Base-by-base conservation (phyloP, 2,888 invertebrate species). In the Hedychridium roseum region DNA sequence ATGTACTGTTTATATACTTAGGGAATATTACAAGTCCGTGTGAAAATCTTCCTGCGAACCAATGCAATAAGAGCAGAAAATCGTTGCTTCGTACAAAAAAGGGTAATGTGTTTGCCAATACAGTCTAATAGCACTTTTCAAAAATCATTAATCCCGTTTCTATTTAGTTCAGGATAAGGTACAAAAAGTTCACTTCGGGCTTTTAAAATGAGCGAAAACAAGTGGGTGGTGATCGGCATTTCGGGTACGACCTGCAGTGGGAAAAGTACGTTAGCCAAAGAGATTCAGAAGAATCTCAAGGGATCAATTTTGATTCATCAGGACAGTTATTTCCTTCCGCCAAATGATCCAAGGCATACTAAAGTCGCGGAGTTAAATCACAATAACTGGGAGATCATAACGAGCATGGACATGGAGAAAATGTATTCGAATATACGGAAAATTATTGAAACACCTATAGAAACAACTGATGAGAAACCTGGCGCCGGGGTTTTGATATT, bases 181-280 rank as follows among this genome's bases (percentile, higher is more conserved):
- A n/a, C n/a, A n/a, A n/a, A n/a, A n/a, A n/a, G n/a, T n/a, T n/a
- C n/a, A n/a, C n/a, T n/a, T n/a, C n/a, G n/a, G n/a, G n/a, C n/a
- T 35, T 31, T 21, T 15, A 42, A 50, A 41, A 65, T 63, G 65
- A 50, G 40, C 52, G 84, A 68, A 74, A 84, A 64, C 68, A 83
- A 79, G 54, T 85, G 84, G 84, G 61, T 85, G 27, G 79, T 88
- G 40, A 79, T 89, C 48, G 92, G 91, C 4, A 84, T 93, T 56
- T 87, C 89, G 27, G 91, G 94, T 1, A 89, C 89, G 1, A 93
- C 93, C 0, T 91, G 91, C 68, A 89, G 91, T 14, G 94, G 94
- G 0, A 94, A 94, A 80, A 90, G 91, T 0, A 88, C 90, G 0
- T 71, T 92, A 26, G 85, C 90, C 0, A 82, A 81, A 41, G 80